A percentile compares a stretch with the other conserved stretches of the same genome.
phyloP scores from a whole-genome alignment of 2,888 invertebrate genomes.

The Exephanes ischioxanthus region DNA sequence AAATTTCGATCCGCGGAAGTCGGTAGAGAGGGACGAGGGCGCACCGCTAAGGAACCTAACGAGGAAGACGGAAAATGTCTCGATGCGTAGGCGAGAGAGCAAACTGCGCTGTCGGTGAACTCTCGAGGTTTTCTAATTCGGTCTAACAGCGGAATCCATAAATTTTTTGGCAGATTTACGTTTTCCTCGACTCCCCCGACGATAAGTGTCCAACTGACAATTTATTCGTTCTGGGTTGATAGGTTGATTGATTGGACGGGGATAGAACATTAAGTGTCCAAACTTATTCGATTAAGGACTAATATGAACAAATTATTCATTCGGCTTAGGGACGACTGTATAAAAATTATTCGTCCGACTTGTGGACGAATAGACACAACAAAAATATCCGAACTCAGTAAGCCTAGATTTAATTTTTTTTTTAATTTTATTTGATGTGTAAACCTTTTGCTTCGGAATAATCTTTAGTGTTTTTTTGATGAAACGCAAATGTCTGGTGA shows the following conservation, averaged over 20 bases:
- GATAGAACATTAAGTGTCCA: too few relatives aligned
- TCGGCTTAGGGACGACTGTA: too few relatives aligned
- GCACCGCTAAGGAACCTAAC: conserved; percentile 5
- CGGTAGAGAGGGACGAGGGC: background rate
- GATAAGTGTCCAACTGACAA: too few relatives aligned
- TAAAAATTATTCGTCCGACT: too few relatives aligned
- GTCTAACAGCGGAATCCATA: background rate
- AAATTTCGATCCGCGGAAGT: conserved; percentile 40
- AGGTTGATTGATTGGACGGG: too few relatives aligned
- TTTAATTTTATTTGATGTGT: background rate
- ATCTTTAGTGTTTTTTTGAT: background rate
- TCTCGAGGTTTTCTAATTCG: conserved; percentile 27
- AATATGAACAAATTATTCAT: too few relatives aligned
- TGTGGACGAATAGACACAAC: too few relatives aligned
- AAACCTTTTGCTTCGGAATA: background rate
- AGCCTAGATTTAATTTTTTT: background rate
- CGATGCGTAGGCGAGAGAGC: conserved; percentile 29
- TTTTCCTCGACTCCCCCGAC: too few relatives aligned
- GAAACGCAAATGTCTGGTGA: background rate
- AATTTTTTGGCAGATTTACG: background rate
- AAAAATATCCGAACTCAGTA: too few relatives aligned
- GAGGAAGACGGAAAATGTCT: background rate
- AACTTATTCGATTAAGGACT: too few relatives aligned
- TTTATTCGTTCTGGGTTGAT: too few relatives aligned
- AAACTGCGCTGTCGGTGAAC: conserved; percentile 37